phyloP scores from a whole-genome alignment of 2,888 invertebrate species.

The Acanthopleura granulata region DNA sequence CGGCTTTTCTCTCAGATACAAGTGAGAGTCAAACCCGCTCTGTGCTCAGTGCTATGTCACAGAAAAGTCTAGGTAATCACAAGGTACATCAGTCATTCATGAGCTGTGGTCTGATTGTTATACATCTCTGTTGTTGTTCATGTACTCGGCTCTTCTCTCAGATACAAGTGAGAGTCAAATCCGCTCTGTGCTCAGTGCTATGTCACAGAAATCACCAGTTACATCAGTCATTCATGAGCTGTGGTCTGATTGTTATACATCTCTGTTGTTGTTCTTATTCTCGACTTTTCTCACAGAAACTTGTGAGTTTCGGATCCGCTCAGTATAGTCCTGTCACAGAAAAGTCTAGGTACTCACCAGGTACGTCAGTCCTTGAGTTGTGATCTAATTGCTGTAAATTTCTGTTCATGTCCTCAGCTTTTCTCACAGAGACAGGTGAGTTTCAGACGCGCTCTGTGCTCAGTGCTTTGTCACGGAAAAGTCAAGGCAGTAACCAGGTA shows the following conservation, averaged over 20 bases:
- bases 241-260: too few species aligned
- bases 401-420: conserved; percentile 47
- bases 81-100: too few species aligned
- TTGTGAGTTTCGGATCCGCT: not conserved
- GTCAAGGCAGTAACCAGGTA: not conserved
- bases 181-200: not conserved
- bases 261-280: conserved; percentile 23
- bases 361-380: not conserved
- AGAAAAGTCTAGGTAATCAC: too few species aligned
- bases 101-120: too few species aligned
- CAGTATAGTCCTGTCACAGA: not conserved
- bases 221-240: not conserved
- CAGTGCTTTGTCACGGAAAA: not conserved
- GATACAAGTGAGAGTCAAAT: conserved; percentile 29
- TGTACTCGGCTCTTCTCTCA: conserved; percentile 60
- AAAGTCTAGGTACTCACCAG: too few species aligned
- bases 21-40: not conserved
- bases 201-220: too few species aligned
- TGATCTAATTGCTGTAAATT: too few species aligned
- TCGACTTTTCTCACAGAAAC: conserved; percentile 60
- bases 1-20: conserved; percentile 60
- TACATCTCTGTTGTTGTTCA: not conserved
- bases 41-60: not conserved
- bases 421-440: conserved; percentile 49
- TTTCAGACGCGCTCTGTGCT: not conserved